Evolutionary conservation across 64 coral and sea anemone genomes (phyloP).

Genomic region (Montipora sp.): DNA sequence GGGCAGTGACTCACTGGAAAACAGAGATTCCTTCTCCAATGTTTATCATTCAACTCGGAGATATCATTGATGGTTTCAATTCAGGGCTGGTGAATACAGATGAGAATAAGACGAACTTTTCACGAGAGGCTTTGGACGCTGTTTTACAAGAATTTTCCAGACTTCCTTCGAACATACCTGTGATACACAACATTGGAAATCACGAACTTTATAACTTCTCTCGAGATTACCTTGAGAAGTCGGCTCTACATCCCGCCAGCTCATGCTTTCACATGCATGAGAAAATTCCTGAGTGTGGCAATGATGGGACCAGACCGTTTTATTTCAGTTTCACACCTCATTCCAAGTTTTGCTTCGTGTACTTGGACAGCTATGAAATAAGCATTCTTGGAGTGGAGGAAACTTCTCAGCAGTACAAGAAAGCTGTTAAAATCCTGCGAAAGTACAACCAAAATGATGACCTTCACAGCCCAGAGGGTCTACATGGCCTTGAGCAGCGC

Average conservation of each 20-base stretch:
- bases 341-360: constrained; percentile 66
- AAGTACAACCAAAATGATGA: constrained; percentile 66
- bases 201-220: constrained; percentile 82
- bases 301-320: constrained; percentile 12
- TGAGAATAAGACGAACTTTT: constrained; percentile 12
- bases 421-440: constrained; percentile 61
- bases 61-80: constrained; percentile 85
- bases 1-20: constrained; percentile 72
- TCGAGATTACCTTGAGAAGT: constrained; percentile 41
- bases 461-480: constrained; percentile 29
- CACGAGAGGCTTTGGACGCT: constrained; percentile 57
- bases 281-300: neutral
- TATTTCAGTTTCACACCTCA: constrained; percentile 78
- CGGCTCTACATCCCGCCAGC: constrained; percentile 40
- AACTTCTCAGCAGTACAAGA: constrained; percentile 28
- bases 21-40: neutral
- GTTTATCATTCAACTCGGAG: constrained; percentile 87
- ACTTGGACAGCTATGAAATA: constrained; percentile 74
- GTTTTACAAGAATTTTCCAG: constrained; percentile 75
- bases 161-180: constrained; percentile 45
- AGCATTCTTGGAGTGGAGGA: constrained; percentile 71
- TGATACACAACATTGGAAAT: constrained; percentile 82
- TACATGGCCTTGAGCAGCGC: constrained; percentile 50
- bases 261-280: neutral
- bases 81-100: neutral